Conservation (phyloP, 2,113 vertebrate genomes). For the Gymnarchus niloticus region DNA sequence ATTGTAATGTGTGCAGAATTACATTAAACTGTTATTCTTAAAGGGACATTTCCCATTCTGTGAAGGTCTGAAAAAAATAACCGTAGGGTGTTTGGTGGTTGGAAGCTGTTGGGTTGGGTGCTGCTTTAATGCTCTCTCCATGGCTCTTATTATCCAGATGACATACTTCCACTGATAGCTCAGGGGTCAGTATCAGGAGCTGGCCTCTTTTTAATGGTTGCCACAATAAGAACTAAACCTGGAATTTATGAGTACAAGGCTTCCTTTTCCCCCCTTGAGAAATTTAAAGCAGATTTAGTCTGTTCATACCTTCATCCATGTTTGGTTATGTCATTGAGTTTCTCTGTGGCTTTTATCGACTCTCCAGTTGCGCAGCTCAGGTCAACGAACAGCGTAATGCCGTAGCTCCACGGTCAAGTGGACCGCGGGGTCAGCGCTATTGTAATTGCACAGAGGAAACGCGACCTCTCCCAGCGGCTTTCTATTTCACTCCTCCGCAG, state of each 20-base stretch:
- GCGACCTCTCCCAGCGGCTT: background rate
- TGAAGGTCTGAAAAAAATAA: background rate
- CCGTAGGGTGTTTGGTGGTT: background rate
- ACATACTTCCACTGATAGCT: background rate
- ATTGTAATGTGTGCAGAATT: background rate
- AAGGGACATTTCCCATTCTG: background rate
- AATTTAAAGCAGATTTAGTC: background rate
- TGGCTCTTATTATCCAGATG: background rate
- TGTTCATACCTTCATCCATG: background rate
- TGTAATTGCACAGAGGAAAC: constrained; percentile 30
- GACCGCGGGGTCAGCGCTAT: constrained; percentile 12
- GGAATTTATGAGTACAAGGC: background rate
- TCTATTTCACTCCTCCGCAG: background rate
- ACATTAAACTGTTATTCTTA: background rate
- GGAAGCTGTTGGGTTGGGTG: background rate
- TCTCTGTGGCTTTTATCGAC: constrained; percentile 16
- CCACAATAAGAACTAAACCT: background rate
- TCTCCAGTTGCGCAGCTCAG: background rate
- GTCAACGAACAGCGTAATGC: constrained; percentile 16
- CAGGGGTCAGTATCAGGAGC: background rate
- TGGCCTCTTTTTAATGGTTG: background rate
- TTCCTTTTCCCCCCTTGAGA: background rate
- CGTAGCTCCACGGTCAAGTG: constrained; percentile 12
- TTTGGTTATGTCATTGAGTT: constrained; percentile 24
- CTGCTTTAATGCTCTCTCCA: background rate